Conservation (phyloP, 2,888 invertebrate species). For the Thysanoteuthis rhombus region DNA sequence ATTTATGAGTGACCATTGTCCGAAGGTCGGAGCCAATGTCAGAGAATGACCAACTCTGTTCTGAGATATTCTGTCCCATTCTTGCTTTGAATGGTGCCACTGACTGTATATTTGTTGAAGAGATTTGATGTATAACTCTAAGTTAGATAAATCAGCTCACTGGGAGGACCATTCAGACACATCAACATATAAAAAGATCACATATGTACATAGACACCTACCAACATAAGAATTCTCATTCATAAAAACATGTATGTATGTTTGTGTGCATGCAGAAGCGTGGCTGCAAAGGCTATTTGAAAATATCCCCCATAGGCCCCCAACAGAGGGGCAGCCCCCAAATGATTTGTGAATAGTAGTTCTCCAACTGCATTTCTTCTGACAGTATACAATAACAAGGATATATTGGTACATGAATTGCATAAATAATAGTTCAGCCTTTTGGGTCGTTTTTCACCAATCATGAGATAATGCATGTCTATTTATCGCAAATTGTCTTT, state of each 20-base stretch:
- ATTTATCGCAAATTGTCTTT: too few relatives aligned
- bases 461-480: too few relatives aligned
- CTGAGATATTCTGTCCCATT: background rate
- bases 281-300: too few relatives aligned
- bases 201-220: background rate
- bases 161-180: background rate
- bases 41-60: background rate
- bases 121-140: background rate
- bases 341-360: too few relatives aligned
- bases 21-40: background rate
- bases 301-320: too few relatives aligned
- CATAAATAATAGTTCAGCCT: too few relatives aligned
- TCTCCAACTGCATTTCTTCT: too few relatives aligned
- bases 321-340: too few relatives aligned
- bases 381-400: too few relatives aligned
- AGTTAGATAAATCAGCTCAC: background rate
- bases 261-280: too few relatives aligned
- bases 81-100: background rate
- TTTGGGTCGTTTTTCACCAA: too few relatives aligned
- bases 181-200: background rate
- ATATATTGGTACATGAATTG: too few relatives aligned
- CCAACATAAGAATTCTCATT: background rate
- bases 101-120: background rate
- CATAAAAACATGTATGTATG: background rate
- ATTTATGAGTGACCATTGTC: slow-evolving; percentile 12